A percentile compares a stretch with the other conserved stretches of the same genome.
Conservation (phyloP, 2,888 invertebrate genomes). For the Mythimna impura region DNA sequence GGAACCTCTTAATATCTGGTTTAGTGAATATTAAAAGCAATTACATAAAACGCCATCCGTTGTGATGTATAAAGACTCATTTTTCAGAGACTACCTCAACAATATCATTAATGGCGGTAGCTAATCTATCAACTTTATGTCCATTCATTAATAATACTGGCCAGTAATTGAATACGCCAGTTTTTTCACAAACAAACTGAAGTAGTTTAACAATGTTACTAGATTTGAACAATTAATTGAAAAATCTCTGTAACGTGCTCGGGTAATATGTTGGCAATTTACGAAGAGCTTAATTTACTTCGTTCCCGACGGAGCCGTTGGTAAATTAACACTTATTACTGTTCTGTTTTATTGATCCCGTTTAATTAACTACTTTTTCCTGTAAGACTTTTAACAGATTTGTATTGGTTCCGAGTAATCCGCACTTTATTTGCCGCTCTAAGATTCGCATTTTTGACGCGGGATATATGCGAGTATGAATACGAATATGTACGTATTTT, state of each 20-base stretch:
- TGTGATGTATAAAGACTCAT: not conserved
- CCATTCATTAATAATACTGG: constrained; percentile 10
- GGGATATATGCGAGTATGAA: too few species aligned
- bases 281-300: constrained; percentile 56
- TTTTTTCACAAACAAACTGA: constrained; percentile 8
- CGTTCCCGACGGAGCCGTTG: constrained; percentile 37
- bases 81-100: not conserved
- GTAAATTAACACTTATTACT: constrained; percentile 55
- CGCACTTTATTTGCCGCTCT: not conserved
- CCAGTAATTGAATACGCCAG: not conserved
- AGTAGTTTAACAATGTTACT: constrained; percentile 20
- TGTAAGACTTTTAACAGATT: constrained; percentile 23
- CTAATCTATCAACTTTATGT: constrained; percentile 12
- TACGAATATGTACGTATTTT: too few species aligned
- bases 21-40: not conserved
- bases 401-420: constrained; percentile 25
- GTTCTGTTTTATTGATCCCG: constrained; percentile 45
- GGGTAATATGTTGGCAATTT: constrained; percentile 52
- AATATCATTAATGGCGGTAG: not conserved
- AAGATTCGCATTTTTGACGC: too few species aligned
- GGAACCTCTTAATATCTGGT: not conserved
- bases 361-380: constrained; percentile 50
- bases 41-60: not conserved
- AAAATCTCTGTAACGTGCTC: constrained; percentile 42
- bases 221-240: constrained; percentile 44